Conservation (phyloP, 1,140 invertebrate species). For the Ruditapes philippinarum region DNA sequence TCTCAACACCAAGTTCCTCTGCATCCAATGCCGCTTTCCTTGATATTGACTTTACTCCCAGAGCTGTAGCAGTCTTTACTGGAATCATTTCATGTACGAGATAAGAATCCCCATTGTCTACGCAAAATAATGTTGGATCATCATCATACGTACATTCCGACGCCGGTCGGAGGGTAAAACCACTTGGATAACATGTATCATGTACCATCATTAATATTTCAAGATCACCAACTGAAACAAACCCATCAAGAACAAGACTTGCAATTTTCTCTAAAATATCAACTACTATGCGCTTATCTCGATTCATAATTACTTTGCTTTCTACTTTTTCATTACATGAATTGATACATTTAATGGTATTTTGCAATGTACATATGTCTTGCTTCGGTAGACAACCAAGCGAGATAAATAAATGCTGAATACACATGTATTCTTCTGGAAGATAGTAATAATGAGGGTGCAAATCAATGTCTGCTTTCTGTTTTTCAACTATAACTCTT, state of each 20-base stretch:
- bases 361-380: not conserved
- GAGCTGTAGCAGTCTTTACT: slow-evolving; percentile 56
- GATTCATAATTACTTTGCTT: not conserved
- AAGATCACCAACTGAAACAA: not conserved
- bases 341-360: not conserved
- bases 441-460: slow-evolving; percentile 14
- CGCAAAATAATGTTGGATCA: slow-evolving; percentile 70
- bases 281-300: not conserved
- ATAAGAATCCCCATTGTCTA: slow-evolving; percentile 67
- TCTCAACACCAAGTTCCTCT: slow-evolving; percentile 59
- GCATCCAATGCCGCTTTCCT: slow-evolving; percentile 36
- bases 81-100: slow-evolving; percentile 59
- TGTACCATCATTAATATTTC: slow-evolving; percentile 59
- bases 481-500: not conserved
- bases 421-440: not conserved
- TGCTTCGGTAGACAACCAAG: slow-evolving; percentile 13
- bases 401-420: not conserved
- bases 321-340: not conserved
- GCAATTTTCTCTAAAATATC: slow-evolving; percentile 23
- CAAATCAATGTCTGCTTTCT: not conserved
- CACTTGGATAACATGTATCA: slow-evolving; percentile 56
- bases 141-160: slow-evolving; percentile 69
- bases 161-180: not conserved
- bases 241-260: slow-evolving; percentile 19
- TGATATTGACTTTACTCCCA: slow-evolving; percentile 74